These are phyloP conservation scores for Drosophila kuntzei DNA, from an alignment of 2,888 invertebrate species.

Conservation along the genomic window DNA sequence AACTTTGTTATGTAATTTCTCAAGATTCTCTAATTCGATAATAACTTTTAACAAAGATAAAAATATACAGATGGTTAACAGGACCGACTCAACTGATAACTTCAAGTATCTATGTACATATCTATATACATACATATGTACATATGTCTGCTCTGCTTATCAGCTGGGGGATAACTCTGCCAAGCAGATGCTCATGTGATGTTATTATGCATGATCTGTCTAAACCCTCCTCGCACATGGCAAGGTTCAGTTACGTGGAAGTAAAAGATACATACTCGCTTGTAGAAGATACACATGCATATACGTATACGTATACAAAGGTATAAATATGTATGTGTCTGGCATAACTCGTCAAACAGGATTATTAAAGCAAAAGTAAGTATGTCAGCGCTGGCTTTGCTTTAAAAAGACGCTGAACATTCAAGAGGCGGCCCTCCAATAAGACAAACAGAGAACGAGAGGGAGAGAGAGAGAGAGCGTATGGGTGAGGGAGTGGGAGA, in stretches of 20 bases:
- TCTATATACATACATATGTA: not conserved
- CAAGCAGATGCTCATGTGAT: conserved; percentile 29
- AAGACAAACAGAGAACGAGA: conserved; percentile 4
- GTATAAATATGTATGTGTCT: conserved; percentile 24
- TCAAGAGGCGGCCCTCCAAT: conserved; percentile 45
- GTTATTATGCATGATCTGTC: conserved; percentile 20
- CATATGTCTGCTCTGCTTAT: conserved; percentile 7
- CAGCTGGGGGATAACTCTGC: conserved; percentile 11
- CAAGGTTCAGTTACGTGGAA: conserved; percentile 69
- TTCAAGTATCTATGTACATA: not conserved
- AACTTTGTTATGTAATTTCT: conserved; percentile 64
- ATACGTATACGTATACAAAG: not conserved
- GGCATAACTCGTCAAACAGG: conserved; percentile 82
- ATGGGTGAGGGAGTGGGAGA: not conserved
- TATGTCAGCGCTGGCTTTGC: conserved; percentile 74
- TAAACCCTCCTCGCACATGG: conserved; percentile 47
- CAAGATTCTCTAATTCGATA: conserved; percentile 6
- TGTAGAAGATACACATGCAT: not conserved
- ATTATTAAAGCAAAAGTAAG: conserved; percentile 79
- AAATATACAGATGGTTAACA: conserved; percentile 2
- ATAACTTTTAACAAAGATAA: conserved; percentile 11
- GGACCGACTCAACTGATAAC: conserved; percentile 11
- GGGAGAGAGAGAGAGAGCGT: not conserved
- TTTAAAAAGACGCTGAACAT: conserved; percentile 46
- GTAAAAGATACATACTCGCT: conserved; percentile 53